Evolutionary conservation across 1,140 invertebrate genomes (phyloP).

Genomic region (Bilobella aurantiaca): DNA sequence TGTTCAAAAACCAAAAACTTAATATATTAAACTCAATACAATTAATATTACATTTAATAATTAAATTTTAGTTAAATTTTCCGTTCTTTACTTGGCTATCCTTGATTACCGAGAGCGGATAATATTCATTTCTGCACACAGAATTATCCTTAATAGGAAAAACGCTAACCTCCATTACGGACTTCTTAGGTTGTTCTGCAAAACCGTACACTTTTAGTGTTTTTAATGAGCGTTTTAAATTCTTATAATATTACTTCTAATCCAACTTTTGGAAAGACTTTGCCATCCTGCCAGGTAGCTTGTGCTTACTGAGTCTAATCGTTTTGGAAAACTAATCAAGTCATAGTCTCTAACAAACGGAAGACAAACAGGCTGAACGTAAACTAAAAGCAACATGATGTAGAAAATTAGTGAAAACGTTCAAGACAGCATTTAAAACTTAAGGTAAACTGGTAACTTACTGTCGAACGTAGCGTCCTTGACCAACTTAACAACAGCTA

Average conservation of each 20-base stretch:
- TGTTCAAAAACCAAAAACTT: slow-evolving; percentile 8
- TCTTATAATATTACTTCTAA: neutral
- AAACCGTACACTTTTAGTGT: neutral
- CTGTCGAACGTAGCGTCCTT: neutral
- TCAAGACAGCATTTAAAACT: too few relatives aligned
- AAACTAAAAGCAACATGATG: slow-evolving; percentile 3
- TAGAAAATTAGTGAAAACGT: neutral
- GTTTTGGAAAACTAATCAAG: slow-evolving; percentile 9
- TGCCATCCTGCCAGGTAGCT: slow-evolving; percentile 3
- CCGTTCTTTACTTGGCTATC: neutral
- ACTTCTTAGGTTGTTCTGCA: slow-evolving; percentile 2
- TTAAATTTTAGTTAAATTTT: neutral
- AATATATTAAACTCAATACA: neutral
- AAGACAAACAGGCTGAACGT: slow-evolving; percentile 22
- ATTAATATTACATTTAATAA: neutral
- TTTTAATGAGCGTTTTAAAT: neutral
- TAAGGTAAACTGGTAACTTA: slow-evolving; percentile 6
- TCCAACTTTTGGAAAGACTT: neutral
- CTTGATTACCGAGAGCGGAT: neutral
- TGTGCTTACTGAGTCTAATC: neutral
- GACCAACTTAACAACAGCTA: neutral
- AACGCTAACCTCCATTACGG: slow-evolving; percentile 4
- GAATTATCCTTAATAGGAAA: slow-evolving; percentile 10
- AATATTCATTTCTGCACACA: slow-evolving; percentile 4
- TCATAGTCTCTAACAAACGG: slow-evolving; percentile 17